A percentile compares a stretch with the other conserved stretches of the same genome.
phyloP scores from a whole-genome alignment of 2,113 vertebrate genomes.

The Phaetusa simplex region DNA sequence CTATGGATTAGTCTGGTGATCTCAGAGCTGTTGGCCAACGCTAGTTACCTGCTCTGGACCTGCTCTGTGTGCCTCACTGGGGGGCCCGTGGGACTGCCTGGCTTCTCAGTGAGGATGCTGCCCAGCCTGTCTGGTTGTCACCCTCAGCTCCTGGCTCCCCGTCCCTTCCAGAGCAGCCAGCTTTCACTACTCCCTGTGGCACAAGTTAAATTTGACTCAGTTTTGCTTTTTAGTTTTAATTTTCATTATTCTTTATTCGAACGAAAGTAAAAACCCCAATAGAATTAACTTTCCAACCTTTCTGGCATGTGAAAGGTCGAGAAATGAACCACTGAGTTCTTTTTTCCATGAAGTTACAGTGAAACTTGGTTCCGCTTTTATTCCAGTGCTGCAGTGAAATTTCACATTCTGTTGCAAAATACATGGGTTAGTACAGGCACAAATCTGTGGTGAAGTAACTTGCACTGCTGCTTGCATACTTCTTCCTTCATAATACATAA shows the following conservation, averaged over 20 bases:
- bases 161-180: background rate
- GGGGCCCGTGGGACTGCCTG: fast-evolving
- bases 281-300: background rate
- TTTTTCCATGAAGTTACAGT: background rate
- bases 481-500: background rate
- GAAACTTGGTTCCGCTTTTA: conserved; percentile 13
- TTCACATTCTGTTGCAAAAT: conserved; percentile 16
- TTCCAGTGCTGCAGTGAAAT: background rate
- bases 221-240: background rate
- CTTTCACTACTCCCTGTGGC: background rate
- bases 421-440: background rate
- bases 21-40: background rate
- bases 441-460: background rate
- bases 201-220: background rate
- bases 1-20: background rate
- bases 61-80: background rate
- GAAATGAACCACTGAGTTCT: background rate
- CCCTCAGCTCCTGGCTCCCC: background rate
- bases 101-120: fast-evolving
- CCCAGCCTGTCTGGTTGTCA: background rate
- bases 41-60: background rate
- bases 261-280: background rate
- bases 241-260: background rate
- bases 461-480: background rate
- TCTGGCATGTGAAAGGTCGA: background rate